Base-by-base conservation (phyloP, 1,140 invertebrate species). In the Artemia franciscana region DNA sequence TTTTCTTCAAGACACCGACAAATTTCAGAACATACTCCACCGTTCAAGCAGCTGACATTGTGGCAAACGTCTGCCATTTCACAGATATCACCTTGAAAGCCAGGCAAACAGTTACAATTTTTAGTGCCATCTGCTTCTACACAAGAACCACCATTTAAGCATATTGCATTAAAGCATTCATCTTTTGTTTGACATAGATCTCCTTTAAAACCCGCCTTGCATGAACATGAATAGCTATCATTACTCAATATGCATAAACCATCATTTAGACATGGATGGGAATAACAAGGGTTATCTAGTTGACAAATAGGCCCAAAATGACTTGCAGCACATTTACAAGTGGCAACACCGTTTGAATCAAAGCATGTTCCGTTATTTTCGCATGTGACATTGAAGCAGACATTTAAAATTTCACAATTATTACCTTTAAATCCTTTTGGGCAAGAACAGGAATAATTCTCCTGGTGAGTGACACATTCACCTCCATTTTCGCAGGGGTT, bases 11-110 rank as follows among this genome's bases (percentile, higher is more conserved):
- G n/a, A n/a, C n/a, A n/a, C n/a, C n/a, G n/a, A n/a, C n/a, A n/a
- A n/a, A n/a, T n/a, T n/a, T n/a, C n/a, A n/a, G n/a, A n/a, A 57
- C 70, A 72, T 9, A 64, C 69, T 9, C 68, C 71, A 64, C 71
- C 69, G 58, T 72, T 70, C 5, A 64, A 67, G 62, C 71, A 72
- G 1, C 70, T 69, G 24, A 67, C 66, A 1, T 67, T 62, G 18
- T 68, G 64, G 58, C 71, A 73, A 21, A 72, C 69, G 63, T 70
- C 67, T 61, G 67, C 39, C 12, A 83, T 84, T 71, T 93, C 86
- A 69, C 91, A 94, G 81, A 78, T 3, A 79, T 82, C 9, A 79
- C 71, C 85, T 58, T 78, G 80, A 76, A 91, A 84, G 66, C 88
- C 78, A 66, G 78, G 67, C 7, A 84, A 80, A 71, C 88, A 91